A percentile compares a stretch with the other conserved stretches of the same genome.
These are phyloP conservation scores for Cygnus buccinator DNA, from an alignment of 2,113 vertebrate genomes.

Conservation along the genomic window DNA sequence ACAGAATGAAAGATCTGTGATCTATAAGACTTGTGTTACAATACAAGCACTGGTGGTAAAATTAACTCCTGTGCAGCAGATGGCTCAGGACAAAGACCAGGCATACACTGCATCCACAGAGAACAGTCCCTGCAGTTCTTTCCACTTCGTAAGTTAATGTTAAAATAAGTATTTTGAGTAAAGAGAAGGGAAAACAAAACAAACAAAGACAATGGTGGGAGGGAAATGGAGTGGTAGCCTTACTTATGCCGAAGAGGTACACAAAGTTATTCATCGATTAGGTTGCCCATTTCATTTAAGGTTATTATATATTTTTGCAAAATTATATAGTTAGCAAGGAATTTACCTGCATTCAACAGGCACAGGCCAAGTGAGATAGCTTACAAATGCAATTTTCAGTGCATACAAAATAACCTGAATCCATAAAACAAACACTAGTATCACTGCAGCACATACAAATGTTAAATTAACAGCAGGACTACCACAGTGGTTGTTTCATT, in stretches of 20 bases:
- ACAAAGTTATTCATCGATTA: background rate
- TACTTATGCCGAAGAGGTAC: background rate
- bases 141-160: accelerated
- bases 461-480: background rate
- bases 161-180: background rate
- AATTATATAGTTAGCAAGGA: background rate
- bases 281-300: background rate
- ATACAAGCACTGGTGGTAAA: background rate
- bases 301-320: background rate
- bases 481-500: background rate
- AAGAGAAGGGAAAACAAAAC: background rate
- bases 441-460: background rate
- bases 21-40: background rate
- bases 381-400: background rate
- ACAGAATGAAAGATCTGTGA: background rate
- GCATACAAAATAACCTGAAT: background rate
- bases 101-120: accelerated
- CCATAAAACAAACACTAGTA: background rate
- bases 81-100: background rate
- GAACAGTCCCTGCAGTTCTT: background rate
- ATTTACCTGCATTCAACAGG: background rate
- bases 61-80: background rate
- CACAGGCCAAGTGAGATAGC: background rate
- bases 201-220: background rate
- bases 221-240: background rate